These are phyloP conservation scores for Petrolisthes cinctipes DNA, from an alignment of 2,888 invertebrate genomes.

Conservation along the genomic window DNA sequence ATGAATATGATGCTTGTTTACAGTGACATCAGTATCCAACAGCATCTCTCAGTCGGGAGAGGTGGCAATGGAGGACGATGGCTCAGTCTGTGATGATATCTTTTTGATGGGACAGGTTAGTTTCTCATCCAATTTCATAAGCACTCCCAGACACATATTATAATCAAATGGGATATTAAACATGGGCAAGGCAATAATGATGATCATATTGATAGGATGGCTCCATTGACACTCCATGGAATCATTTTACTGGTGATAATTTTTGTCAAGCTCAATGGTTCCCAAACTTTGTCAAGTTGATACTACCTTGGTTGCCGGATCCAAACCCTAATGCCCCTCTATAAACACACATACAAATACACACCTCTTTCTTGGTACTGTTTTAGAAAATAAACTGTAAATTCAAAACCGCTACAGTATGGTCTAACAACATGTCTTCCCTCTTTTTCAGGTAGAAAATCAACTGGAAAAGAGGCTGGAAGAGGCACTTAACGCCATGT, in stretches of 20 bases:
- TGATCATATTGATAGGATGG: no score
- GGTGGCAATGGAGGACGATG: slow-evolving; percentile 70
- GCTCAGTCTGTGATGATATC: slow-evolving; percentile 71
- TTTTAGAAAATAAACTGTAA: no score
- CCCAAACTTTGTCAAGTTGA: no score
- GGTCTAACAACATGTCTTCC: neutral
- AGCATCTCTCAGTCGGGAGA: slow-evolving; percentile 72
- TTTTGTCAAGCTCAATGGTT: no score
- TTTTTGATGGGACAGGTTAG: slow-evolving; percentile 68
- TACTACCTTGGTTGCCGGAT: no score
- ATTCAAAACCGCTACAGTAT: no score
- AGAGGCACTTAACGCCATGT: slow-evolving; percentile 64
- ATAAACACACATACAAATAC: neutral
- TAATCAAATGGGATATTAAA: no score
- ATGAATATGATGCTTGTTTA: slow-evolving; percentile 12
- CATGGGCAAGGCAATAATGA: no score
- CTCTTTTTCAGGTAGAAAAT: slow-evolving; percentile 56
- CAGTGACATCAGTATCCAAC: slow-evolving; percentile 73
- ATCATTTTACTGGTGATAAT: no score
- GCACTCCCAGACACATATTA: neutral
- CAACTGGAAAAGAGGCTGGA: slow-evolving; percentile 65
- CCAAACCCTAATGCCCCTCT: neutral
- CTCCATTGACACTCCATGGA: no score
- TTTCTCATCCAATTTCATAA: neutral
- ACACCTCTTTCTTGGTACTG: neutral